Evolutionary conservation across 1,140 invertebrate genomes (phyloP).

Genomic region (Bombus difficillimus): DNA sequence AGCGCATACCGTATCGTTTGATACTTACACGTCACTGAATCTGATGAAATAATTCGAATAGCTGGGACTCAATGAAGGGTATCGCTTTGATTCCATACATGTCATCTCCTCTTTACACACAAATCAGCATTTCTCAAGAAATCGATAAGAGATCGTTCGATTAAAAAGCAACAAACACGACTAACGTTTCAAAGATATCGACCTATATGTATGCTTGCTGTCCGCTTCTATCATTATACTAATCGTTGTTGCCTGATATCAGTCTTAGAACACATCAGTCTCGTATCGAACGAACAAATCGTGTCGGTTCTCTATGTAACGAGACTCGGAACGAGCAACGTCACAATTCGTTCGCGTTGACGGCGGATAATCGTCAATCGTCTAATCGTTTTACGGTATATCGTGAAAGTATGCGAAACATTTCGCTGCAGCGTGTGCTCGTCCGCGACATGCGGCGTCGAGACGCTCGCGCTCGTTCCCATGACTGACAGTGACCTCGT

Average conservation of each 20-base stretch:
- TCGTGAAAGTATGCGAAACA: background rate
- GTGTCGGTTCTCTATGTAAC: background rate
- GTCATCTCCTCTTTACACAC: background rate
- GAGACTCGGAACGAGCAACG: background rate
- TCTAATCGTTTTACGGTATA: slow-evolving; percentile 20
- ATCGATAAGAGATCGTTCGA: background rate
- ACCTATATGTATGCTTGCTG: background rate
- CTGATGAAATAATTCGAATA: slow-evolving; percentile 24
- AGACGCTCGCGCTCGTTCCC: background rate
- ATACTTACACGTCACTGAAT: background rate
- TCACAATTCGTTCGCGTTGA: background rate
- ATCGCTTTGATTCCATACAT: background rate
- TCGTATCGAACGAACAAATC: background rate
- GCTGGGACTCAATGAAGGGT: background rate
- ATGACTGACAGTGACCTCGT: slow-evolving; percentile 62
- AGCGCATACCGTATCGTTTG: background rate
- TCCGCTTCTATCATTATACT: background rate
- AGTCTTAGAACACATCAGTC: too few relatives aligned
- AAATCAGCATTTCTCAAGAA: background rate
- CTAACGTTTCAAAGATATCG: background rate
- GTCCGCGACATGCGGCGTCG: too few relatives aligned
- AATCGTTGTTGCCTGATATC: background rate
- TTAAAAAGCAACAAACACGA: background rate
- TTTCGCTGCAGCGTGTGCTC: too few relatives aligned
- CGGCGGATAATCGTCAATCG: slow-evolving; percentile 18